Base-by-base conservation (phyloP, 2,888 invertebrate species). In the Stenoptilia bipunctidactyla region DNA sequence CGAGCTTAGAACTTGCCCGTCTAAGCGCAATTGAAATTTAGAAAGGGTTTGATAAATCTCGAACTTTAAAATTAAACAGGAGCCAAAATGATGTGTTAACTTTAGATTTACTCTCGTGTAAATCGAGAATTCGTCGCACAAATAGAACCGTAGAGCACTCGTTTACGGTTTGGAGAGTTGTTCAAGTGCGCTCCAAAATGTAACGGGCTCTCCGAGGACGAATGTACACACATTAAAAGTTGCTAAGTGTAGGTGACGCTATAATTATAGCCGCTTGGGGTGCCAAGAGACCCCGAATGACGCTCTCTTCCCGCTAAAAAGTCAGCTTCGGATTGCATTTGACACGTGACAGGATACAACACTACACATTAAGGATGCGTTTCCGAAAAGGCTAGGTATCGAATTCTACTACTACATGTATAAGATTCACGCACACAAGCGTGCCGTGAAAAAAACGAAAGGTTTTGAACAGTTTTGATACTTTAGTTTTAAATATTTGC, bases 171-270 rank as follows among this genome's bases (percentile, higher is more conserved):
- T 59, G 58, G 65, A 72, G 74, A 67, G 67, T 59, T 48, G 48
- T 10, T 53, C 50, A 54, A 76, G 79, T 55, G 69, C 53, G 61
- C 72, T 77, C 58, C 59, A 68, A 56, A 66, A 66, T 70, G 65
- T 62, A 65, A 63, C 56, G 58, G 52, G 56, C 56, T 53, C 61
- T 47, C 57, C 61, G 51, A 57, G 56, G 62, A 70, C 69, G 63
- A 70, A 70, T 63, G 73, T 70, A 76, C 72, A 76, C 77, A 76
- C 75, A 74, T 80, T 77, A 73, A 73, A 79, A 76, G 67, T 76
- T 76, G 66, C 58, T 60, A 58, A 73, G 70, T 69, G 68, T 64
- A 73, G 66, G 68, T 69, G 69, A 69, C 61, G 68, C 55, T 53
- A 65, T 67, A 69, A 73, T 74, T 68, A 69, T 66, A 64, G 61